These are phyloP conservation scores for Nebria ingens DNA, from an alignment of 1,140 invertebrate species.

Conservation along the genomic window DNA sequence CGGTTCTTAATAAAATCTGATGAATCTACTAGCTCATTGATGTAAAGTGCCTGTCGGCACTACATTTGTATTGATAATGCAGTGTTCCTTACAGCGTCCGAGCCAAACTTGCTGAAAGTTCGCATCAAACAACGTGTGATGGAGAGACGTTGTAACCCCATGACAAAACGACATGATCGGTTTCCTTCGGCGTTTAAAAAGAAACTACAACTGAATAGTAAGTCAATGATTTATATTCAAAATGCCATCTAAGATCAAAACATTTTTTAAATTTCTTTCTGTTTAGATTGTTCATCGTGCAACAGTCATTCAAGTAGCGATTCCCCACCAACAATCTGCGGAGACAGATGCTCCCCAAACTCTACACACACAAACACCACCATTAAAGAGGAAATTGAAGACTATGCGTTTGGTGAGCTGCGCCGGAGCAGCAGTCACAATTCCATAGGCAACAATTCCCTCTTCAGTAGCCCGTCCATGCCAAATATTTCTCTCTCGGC, in stretches of 20 bases:
- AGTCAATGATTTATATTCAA: not conserved
- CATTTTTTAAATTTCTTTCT: not conserved
- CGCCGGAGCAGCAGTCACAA: slow-evolving; percentile 42
- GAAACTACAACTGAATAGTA: slow-evolving; percentile 22
- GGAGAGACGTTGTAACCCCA: slow-evolving; percentile 77
- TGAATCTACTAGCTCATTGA: no score
- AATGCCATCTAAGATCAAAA: not conserved
- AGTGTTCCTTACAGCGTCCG: slow-evolving; percentile 60
- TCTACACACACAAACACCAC: slow-evolving; percentile 18
- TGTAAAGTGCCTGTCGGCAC: not conserved
- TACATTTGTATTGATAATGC: not conserved
- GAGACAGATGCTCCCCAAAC: not conserved
- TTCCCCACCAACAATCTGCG: not conserved
- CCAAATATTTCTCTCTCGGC: slow-evolving; percentile 84
- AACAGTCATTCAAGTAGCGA: slow-evolving; percentile 3
- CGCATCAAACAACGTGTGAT: slow-evolving; percentile 91
- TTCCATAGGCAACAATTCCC: slow-evolving; percentile 39
- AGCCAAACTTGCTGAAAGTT: slow-evolving; percentile 94
- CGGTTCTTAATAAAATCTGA: no score
- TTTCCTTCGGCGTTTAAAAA: slow-evolving; percentile 61
- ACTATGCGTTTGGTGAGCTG: slow-evolving; percentile 41
- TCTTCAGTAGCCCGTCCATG: slow-evolving; percentile 91
- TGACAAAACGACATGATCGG: slow-evolving; percentile 71
- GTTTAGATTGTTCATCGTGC: slow-evolving; percentile 2
- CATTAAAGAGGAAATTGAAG: slow-evolving; percentile 39